These are phyloP conservation scores for Bradypus variegatus DNA, from an alignment of 2,797 vertebrate genomes.

Conservation along the genomic window DNA sequence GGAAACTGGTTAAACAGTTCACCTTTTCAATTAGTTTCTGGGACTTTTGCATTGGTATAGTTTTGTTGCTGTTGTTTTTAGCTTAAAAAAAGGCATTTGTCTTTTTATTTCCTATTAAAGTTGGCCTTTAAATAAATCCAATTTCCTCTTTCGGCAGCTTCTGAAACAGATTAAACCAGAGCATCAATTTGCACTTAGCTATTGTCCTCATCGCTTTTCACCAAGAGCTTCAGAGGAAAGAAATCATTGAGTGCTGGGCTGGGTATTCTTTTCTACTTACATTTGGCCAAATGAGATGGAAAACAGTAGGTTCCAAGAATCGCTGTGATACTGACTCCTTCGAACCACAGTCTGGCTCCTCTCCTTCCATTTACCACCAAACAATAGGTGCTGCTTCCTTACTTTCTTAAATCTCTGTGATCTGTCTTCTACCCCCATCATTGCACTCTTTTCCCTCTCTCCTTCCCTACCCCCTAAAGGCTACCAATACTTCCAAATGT, in stretches of 20 bases:
- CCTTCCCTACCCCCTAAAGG: background rate
- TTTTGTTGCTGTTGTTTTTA: background rate
- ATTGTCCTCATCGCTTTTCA: constrained; percentile 17
- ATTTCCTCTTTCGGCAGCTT: constrained; percentile 55
- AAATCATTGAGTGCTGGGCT: background rate
- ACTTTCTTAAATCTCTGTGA: background rate
- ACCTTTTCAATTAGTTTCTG: constrained; percentile 44
- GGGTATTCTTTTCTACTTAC: background rate
- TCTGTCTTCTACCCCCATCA: background rate
- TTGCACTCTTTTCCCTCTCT: background rate
- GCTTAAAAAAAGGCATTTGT: constrained; percentile 45
- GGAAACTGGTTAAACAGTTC: constrained; percentile 15
- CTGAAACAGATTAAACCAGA: constrained; percentile 47
- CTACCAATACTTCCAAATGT: background rate
- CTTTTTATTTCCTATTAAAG: constrained; percentile 55
- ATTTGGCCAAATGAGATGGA: background rate
- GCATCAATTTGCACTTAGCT: constrained; percentile 25
- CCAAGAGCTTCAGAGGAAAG: constrained; percentile 27
- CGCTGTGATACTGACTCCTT: background rate
- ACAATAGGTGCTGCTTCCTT: background rate
- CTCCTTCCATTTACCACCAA: background rate
- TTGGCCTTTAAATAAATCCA: constrained; percentile 52
- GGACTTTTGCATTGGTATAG: background rate
- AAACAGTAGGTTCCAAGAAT: background rate
- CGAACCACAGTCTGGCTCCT: background rate